Conservation (phyloP, 1,140 invertebrate species). For the Bombus picipes region DNA sequence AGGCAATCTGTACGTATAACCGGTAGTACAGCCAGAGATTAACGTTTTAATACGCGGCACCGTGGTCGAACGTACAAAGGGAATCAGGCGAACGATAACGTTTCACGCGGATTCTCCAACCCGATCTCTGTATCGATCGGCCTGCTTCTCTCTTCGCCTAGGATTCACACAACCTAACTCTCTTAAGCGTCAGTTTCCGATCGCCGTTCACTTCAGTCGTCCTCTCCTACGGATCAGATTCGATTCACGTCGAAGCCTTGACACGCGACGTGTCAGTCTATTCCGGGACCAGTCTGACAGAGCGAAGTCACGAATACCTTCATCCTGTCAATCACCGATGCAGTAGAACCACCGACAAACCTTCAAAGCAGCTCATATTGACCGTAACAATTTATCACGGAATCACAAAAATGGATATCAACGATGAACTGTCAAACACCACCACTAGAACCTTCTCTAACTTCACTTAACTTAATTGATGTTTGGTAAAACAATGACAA, state of each 20-base stretch:
- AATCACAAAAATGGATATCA: neutral
- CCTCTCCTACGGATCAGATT: conserved; percentile 17
- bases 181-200: conserved; percentile 8
- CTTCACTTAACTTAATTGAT: neutral
- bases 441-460: neutral
- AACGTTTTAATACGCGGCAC: conserved; percentile 77
- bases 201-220: neutral
- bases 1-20: conserved; percentile 73
- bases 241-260: conserved; percentile 31
- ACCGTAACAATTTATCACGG: neutral
- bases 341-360: neutral
- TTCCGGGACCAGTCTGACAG: neutral
- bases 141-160: neutral
- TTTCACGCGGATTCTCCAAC: conserved; percentile 9
- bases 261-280: conserved; percentile 42
- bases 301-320: neutral
- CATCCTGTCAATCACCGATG: neutral
- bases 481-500: neutral
- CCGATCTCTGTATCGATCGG: neutral
- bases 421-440: neutral
- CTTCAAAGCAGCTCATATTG: neutral
- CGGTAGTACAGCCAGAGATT: conserved; percentile 75
- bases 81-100: conserved; percentile 61
- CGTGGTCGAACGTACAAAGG: conserved; percentile 63
- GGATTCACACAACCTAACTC: neutral